Conservation (phyloP, 2,113 vertebrate genomes). For the Thomomys bottae region DNA sequence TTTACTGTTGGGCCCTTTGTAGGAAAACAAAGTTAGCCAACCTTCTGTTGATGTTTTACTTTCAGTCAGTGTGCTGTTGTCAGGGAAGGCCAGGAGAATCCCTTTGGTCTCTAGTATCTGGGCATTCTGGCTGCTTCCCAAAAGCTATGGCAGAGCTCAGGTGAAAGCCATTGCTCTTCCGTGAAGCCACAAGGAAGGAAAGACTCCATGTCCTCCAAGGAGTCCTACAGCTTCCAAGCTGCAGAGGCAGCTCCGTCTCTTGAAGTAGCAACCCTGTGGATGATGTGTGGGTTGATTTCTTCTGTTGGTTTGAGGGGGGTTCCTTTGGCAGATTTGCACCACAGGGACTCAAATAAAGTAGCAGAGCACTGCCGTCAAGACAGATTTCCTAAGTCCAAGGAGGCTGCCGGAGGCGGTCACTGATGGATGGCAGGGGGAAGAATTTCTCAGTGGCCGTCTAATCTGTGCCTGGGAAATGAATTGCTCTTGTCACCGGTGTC, state of each 20-base stretch:
- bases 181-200: neutral
- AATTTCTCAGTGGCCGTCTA: slow-evolving; percentile 77
- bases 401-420: slow-evolving; percentile 40
- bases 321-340: neutral
- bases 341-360: slow-evolving; percentile 39
- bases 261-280: neutral
- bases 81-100: neutral
- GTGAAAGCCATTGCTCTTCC: neutral
- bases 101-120: neutral
- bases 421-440: slow-evolving; percentile 73
- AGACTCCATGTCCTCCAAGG: neutral
- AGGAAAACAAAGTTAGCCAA: neutral
- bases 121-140: neutral
- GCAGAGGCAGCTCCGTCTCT: neutral
- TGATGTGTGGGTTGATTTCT: neutral
- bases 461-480: slow-evolving; percentile 77
- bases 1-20: neutral
- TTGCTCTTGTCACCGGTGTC: slow-evolving; percentile 77
- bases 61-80: neutral
- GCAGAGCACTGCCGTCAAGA: slow-evolving; percentile 53
- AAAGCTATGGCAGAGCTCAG: neutral
- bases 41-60: neutral
- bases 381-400: slow-evolving; percentile 44
- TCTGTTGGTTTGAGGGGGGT: neutral
- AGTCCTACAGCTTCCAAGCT: neutral